Percentiles rank a stretch among this genome's conserved stretches.
Evolutionary conservation across 2,113 vertebrate genomes (phyloP).

Genomic region (Xyrauchen texanus): DNA sequence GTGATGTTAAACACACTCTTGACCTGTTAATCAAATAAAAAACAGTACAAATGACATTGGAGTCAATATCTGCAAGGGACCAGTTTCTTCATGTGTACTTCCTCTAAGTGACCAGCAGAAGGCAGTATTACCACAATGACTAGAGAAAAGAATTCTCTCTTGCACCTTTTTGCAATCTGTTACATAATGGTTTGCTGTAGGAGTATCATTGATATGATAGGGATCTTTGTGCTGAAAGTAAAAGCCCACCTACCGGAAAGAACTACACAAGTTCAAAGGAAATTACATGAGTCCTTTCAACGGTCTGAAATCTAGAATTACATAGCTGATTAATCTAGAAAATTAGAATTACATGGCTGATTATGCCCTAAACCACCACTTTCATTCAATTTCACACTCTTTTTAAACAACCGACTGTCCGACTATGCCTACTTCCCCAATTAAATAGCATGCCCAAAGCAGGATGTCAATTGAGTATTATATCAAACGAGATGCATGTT

Average conservation of each 20-base stretch:
- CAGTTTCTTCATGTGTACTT: neutral
- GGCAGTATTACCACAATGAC: slow-evolving; percentile 66
- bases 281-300: neutral
- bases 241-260: too few relatives aligned
- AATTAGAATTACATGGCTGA: neutral
- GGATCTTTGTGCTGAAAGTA: too few relatives aligned
- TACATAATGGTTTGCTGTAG: too few relatives aligned
- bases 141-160: too few relatives aligned
- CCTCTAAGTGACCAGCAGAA: slow-evolving; percentile 69
- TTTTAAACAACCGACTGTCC: too few relatives aligned
- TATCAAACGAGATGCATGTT: too few relatives aligned
- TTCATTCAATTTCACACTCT: neutral
- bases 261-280: neutral
- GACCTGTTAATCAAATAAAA: slow-evolving; percentile 73
- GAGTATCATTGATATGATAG: neutral
- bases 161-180: too few relatives aligned
- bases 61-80: too few relatives aligned
- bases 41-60: slow-evolving; percentile 2
- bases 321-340: neutral
- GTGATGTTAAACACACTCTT: slow-evolving; percentile 96
- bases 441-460: too few relatives aligned
- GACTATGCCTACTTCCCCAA: too few relatives aligned
- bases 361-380: neutral
- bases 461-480: too few relatives aligned
- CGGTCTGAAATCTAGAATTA: neutral